These are phyloP conservation scores for Heloderma charlesbogerti DNA, from an alignment of 2,113 vertebrate genomes.

Conservation along the genomic window DNA sequence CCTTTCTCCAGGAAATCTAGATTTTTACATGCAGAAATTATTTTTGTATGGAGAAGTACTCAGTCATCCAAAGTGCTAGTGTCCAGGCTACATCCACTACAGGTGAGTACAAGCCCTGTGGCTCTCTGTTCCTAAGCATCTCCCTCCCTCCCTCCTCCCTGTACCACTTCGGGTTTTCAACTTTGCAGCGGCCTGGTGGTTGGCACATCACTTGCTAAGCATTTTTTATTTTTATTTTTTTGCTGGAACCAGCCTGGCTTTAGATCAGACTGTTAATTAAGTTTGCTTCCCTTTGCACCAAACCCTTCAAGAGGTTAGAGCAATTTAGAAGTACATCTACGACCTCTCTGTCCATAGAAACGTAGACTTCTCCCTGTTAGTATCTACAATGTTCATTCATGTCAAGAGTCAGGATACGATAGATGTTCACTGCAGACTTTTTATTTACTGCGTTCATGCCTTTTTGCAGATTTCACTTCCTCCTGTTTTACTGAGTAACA, in stretches of 20 bases:
- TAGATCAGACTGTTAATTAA: background rate
- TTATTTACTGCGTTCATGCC: background rate
- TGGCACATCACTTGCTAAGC: no score
- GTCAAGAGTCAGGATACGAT: background rate
- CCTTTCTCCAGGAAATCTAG: background rate
- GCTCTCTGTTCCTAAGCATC: background rate
- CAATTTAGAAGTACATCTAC: constrained; percentile 17
- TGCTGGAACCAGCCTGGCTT: background rate
- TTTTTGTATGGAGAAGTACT: background rate
- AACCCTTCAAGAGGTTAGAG: constrained; percentile 41
- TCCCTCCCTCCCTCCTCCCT: background rate
- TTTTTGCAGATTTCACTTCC: background rate
- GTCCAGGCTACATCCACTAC: background rate
- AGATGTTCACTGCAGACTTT: background rate
- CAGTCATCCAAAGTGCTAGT: background rate
- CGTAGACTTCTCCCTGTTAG: background rate
- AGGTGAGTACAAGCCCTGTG: background rate
- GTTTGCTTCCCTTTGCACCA: background rate
- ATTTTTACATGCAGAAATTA: background rate
- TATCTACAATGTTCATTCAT: background rate
- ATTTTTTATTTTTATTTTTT: background rate
- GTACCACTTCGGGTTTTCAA: background rate
- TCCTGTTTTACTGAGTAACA: background rate
- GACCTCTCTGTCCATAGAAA: constrained; percentile 42
- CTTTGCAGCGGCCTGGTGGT: background rate